Evolutionary conservation across 1,140 invertebrate species (phyloP).

Genomic region (Brachionus calyciflorus): DNA sequence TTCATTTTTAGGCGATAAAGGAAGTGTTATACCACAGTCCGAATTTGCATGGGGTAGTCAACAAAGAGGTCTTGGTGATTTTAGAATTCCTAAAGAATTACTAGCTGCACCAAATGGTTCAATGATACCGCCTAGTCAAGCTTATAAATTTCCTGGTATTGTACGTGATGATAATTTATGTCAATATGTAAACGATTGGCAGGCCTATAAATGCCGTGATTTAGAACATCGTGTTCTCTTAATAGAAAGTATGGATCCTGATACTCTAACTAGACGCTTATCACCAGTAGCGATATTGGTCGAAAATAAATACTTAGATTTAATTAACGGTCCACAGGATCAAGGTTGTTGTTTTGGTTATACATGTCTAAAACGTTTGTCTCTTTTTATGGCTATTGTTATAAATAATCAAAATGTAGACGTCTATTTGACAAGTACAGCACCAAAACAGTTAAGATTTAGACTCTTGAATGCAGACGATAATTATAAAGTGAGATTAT

Average conservation of each 20-base stretch:
- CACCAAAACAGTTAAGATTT: slow-evolving; percentile 52
- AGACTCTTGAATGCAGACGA: slow-evolving; percentile 51
- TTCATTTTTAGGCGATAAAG: slow-evolving; percentile 50
- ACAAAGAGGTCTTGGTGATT: slow-evolving; percentile 55
- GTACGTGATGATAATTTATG: slow-evolving; percentile 49
- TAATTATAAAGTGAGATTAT: slow-evolving; percentile 50
- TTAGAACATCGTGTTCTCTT: slow-evolving; percentile 53
- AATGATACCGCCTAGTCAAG: slow-evolving; percentile 49
- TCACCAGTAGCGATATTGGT: slow-evolving; percentile 55
- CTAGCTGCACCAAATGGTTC: slow-evolving; percentile 51
- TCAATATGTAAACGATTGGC: slow-evolving; percentile 50
- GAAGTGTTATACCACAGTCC: slow-evolving; percentile 52
- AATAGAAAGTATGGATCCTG: slow-evolving; percentile 57
- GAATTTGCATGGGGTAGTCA: slow-evolving; percentile 55
- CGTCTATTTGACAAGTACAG: slow-evolving; percentile 34
- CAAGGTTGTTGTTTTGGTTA: slow-evolving; percentile 59
- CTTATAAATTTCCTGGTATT: slow-evolving; percentile 53
- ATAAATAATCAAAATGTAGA: slow-evolving; percentile 49
- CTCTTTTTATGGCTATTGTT: slow-evolving; percentile 55
- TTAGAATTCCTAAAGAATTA: slow-evolving; percentile 55
- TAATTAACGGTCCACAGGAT: slow-evolving; percentile 60
- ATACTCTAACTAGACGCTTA: slow-evolving; percentile 55
- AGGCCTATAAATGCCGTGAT: slow-evolving; percentile 53
- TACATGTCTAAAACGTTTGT: slow-evolving; percentile 56
- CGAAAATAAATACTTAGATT: slow-evolving; percentile 52